Conservation (phyloP, 2,113 vertebrate species). For the Dendrocopos noguchii region DNA sequence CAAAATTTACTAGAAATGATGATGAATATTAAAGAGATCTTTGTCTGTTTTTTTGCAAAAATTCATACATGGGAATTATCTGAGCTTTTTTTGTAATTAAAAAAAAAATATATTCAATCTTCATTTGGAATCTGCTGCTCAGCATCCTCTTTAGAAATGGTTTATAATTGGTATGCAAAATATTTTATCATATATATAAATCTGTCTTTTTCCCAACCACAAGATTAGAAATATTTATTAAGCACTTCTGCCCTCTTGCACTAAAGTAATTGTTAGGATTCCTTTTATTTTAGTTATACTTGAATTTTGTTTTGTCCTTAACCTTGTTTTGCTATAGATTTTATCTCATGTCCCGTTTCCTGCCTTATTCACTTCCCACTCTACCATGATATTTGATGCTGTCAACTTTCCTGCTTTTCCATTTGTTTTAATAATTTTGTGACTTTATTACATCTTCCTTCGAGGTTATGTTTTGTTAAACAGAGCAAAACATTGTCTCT, state of each 20-base stretch:
- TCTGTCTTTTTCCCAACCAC: conserved; percentile 15
- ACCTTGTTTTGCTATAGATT: not conserved
- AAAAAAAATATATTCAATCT: not conserved
- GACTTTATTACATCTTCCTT: not conserved
- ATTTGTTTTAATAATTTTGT: conserved; percentile 3
- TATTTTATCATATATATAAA: conserved; percentile 51
- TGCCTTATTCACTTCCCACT: conserved; percentile 18
- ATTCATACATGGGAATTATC: not conserved
- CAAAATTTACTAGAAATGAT: conserved; percentile 10
- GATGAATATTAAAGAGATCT: not conserved
- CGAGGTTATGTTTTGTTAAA: not conserved
- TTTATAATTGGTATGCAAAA: conserved; percentile 38
- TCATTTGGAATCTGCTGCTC: conserved; percentile 29
- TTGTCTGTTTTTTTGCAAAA: not conserved
- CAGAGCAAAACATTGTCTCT: not conserved
- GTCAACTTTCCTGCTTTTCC: not conserved
- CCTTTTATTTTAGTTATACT: conserved; percentile 34
- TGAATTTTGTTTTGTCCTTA: not conserved
- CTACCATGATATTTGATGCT: not conserved
- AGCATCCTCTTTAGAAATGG: conserved; percentile 9
- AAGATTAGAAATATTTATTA: conserved; percentile 41
- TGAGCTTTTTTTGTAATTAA: not conserved
- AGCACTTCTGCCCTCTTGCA: conserved; percentile 13
- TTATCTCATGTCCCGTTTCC: conserved; percentile 27
- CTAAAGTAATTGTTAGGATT: not conserved